phyloP scores from a whole-genome alignment of 2,888 invertebrate species.

The Thyatira batis region DNA sequence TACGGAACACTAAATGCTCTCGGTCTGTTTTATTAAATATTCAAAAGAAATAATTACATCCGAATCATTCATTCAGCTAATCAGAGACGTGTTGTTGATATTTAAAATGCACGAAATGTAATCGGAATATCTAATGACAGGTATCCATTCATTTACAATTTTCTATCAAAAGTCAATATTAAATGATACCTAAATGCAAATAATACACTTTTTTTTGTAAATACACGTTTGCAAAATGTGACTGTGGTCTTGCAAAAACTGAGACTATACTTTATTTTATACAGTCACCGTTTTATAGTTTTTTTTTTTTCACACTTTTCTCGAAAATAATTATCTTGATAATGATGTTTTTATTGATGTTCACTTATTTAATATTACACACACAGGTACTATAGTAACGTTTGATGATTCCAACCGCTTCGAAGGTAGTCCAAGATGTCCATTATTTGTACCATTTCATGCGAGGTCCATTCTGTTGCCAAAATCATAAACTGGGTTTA shows the following conservation, averaged over 20 bases:
- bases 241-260: not conserved
- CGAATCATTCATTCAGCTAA: too few relatives aligned
- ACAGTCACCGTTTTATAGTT: conserved; percentile 3
- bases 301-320: not conserved
- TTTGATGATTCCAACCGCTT: conserved; percentile 22
- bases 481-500: not conserved
- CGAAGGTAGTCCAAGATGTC: conserved; percentile 25
- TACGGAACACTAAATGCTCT: too few relatives aligned
- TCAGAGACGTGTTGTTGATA: conserved; percentile 38
- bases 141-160: conserved; percentile 17
- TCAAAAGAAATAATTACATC: too few relatives aligned
- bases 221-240: not conserved
- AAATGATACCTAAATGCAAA: not conserved
- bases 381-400: conserved; percentile 25
- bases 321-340: conserved; percentile 11
- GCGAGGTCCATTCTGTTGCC: conserved; percentile 44
- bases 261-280: conserved; percentile 7
- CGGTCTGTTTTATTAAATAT: too few relatives aligned
- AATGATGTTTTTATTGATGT: conserved; percentile 32
- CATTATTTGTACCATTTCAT: conserved; percentile 52
- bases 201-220: not conserved
- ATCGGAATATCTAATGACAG: conserved; percentile 29
- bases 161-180: conserved; percentile 9
- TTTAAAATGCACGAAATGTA: conserved; percentile 52
- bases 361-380: conserved; percentile 31